A percentile compares a stretch with the other conserved stretches of the same genome.
Evolutionary conservation across 1,140 invertebrate species (phyloP).

Genomic region (Drosophila mauritiana): DNA sequence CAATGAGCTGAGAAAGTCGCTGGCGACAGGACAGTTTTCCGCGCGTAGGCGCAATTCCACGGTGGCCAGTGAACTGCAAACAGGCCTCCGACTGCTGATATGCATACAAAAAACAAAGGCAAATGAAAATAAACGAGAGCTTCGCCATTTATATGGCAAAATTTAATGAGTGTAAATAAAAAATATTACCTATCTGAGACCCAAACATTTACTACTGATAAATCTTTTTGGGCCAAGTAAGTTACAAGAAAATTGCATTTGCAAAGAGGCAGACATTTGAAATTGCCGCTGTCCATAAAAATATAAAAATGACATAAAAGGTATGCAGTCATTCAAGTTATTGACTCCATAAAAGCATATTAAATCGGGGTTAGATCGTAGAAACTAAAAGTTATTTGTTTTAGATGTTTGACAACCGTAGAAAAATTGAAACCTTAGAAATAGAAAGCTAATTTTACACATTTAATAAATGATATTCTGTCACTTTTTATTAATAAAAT

Average conservation of each 20-base stretch:
- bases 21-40: slow-evolving; percentile 23
- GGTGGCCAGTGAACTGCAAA: slow-evolving; percentile 48
- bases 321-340: too few relatives aligned
- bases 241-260: slow-evolving; percentile 5
- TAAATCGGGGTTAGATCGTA: background rate
- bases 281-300: background rate
- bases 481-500: too few relatives aligned
- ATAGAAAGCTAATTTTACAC: too few relatives aligned
- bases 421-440: background rate
- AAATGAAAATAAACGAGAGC: slow-evolving; percentile 33
- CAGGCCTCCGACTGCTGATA: slow-evolving; percentile 37
- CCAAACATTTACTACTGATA: slow-evolving; percentile 2
- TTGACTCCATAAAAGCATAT: background rate
- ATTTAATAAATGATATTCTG: background rate
- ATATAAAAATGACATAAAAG: background rate
- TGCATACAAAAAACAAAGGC: slow-evolving; percentile 44
- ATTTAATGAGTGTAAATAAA: slow-evolving; percentile 47
- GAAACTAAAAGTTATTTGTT: background rate
- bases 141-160: slow-evolving; percentile 43
- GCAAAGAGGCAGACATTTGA: background rate
- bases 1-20: slow-evolving; percentile 72
- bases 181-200: slow-evolving; percentile 7
- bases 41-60: slow-evolving; percentile 42
- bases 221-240: background rate
- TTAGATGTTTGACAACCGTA: background rate